Evolutionary conservation across 2,888 invertebrate genomes (phyloP).

Genomic region (Meloe dianella): DNA sequence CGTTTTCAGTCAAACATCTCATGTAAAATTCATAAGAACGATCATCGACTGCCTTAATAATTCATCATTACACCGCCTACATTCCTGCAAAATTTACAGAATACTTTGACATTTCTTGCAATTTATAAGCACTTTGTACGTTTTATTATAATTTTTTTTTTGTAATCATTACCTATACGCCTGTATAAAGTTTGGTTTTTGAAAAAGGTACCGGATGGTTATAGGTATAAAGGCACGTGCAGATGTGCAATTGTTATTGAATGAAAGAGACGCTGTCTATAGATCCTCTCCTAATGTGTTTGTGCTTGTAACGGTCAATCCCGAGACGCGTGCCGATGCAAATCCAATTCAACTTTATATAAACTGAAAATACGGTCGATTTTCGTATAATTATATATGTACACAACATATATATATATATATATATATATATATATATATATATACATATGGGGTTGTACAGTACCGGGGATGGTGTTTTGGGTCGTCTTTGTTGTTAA

Average conservation of each 20-base stretch:
- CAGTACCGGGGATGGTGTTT: constrained; percentile 38
- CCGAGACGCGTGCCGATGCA: constrained; percentile 52
- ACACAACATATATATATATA: constrained; percentile 14
- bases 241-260: constrained; percentile 12
- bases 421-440: constrained; percentile 29
- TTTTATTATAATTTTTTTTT: background rate
- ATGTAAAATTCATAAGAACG: constrained; percentile 15
- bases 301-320: constrained; percentile 53
- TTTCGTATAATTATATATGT: constrained; percentile 30
- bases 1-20: background rate
- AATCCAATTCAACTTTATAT: background rate
- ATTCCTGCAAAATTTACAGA: background rate
- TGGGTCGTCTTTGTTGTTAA: constrained; percentile 22
- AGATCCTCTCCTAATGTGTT: background rate
- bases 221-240: constrained; percentile 15
- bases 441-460: constrained; percentile 42
- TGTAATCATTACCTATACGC: background rate
- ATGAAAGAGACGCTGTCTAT: constrained; percentile 6
- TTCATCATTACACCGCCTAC: constrained; percentile 25
- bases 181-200: background rate
- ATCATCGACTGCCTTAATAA: constrained; percentile 31
- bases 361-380: constrained; percentile 31
- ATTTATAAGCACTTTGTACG: background rate
- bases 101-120: background rate
- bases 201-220: background rate